Evolutionary conservation across 2,888 invertebrate species (phyloP), one percentile per base, ranked within the genome.

Genomic region (Marasmarcha lunaedactyla): DNA sequence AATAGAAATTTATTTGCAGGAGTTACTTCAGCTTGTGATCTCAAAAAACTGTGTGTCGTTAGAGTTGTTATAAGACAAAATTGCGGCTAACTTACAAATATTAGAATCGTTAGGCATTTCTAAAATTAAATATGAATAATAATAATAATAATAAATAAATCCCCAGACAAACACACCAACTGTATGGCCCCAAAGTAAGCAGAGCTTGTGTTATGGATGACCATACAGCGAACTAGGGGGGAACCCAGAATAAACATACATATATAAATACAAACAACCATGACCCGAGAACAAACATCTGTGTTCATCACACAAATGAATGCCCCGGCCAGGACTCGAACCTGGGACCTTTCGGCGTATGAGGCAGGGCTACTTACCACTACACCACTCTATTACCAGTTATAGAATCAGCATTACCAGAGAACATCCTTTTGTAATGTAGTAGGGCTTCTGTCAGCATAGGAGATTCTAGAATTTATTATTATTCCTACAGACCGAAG

Each of bases 391-490:
- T 45, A 10, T 13, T 41, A 12, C 43, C 45, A 2, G 36, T 45
- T 34, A 37, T 45, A 5, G 42, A 45, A 13, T 45, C 45, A 1
- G 41, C 45, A 9, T 10, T 42, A 4, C 42, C 42, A 1, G 15
- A 38, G 3, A 41, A 43, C 10, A 15, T 41, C 1, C 15, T 43
- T 7, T 37, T 36, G 14, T 14, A 15, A 2, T 44, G 41, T 38
- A 26, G 39, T 15, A n/a, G 42, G 7, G 12, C 15, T n/a, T n/a
- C n/a, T n/a, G n/a, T n/a, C 10, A 15, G 6, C 10, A 3, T 11
- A 35, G 15, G 14, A 9, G 5, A 12, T 2, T 2, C 3, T 7
- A n/a, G 25, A 14, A 15, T 11, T 14, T 42, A 12, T 30, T 37
- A 15, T 4, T 9, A 35, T 39, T 42, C 15, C 2, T 42, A 9